These are phyloP conservation scores for Drosophila robusta DNA, from an alignment of 2,888 invertebrate genomes.

Conservation along the genomic window DNA sequence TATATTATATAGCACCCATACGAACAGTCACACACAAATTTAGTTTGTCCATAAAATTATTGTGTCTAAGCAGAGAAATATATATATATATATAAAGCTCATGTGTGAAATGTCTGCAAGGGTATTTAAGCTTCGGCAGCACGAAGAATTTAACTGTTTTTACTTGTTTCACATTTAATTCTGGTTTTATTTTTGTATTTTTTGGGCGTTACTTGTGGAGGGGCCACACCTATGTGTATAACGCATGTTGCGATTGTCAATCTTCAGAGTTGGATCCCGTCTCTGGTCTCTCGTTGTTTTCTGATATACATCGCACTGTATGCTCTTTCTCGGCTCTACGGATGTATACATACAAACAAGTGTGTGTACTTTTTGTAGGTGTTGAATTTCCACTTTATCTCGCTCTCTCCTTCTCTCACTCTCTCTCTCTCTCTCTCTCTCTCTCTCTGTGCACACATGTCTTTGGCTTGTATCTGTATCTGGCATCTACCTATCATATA, in stretches of 20 bases:
- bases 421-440: slow-evolving; percentile 1
- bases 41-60: too few species aligned
- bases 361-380: slow-evolving; percentile 42
- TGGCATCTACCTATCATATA: slow-evolving; percentile 36
- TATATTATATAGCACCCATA: too few species aligned
- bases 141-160: neutral
- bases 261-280: slow-evolving; percentile 18
- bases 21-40: too few species aligned
- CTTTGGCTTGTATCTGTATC: slow-evolving; percentile 13
- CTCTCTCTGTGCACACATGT: neutral
- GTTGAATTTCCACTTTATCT: slow-evolving; percentile 41
- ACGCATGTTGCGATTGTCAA: slow-evolving; percentile 48
- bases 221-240: slow-evolving; percentile 41
- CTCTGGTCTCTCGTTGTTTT: neutral
- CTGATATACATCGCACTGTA: neutral
- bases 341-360: slow-evolving; percentile 12
- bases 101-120: neutral
- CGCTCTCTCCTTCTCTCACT: neutral
- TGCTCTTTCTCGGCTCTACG: neutral
- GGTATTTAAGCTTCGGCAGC: neutral
- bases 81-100: too few species aligned
- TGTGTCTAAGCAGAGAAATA: too few species aligned
- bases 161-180: slow-evolving; percentile 15
- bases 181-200: neutral
- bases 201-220: slow-evolving; percentile 18